A percentile compares a stretch with the other conserved stretches of the same genome.
phyloP scores from a whole-genome alignment of 2,888 invertebrate genomes.

The Hypselothyrea guttata region DNA sequence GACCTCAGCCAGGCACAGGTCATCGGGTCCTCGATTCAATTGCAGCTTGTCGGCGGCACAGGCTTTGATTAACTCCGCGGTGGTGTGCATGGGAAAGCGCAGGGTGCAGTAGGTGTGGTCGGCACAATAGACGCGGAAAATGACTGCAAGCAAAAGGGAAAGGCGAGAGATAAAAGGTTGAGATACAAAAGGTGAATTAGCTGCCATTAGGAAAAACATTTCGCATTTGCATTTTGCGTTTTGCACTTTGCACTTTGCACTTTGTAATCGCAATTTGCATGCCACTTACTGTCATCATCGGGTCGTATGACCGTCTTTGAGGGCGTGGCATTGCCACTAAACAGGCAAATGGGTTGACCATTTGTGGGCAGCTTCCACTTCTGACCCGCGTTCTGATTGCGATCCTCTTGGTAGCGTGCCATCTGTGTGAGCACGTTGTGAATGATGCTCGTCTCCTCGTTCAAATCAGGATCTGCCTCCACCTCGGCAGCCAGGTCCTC shows the following conservation, averaged over 20 bases:
- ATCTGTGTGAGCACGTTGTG: constrained; percentile 87
- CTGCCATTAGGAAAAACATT: not conserved
- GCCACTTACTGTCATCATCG: constrained; percentile 87
- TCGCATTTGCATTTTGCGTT: not conserved
- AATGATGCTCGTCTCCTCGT: constrained; percentile 87
- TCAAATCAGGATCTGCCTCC: constrained; percentile 86
- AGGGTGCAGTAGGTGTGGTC: constrained; percentile 92
- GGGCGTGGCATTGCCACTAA: constrained; percentile 84
- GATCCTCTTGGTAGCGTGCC: constrained; percentile 85
- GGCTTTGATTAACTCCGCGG: constrained; percentile 88
- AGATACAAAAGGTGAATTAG: too few relatives aligned
- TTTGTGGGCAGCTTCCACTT: constrained; percentile 88
- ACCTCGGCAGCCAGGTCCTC: constrained; percentile 89
- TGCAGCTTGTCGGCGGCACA: constrained; percentile 89
- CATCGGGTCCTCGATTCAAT: constrained; percentile 85
- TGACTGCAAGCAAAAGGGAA: constrained; percentile 84
- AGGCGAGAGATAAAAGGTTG: too few relatives aligned
- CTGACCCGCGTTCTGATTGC: constrained; percentile 85
- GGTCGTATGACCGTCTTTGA: constrained; percentile 85
- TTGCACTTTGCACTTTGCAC: not conserved
- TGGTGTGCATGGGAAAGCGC: constrained; percentile 87
- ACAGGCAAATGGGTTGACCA: constrained; percentile 87
- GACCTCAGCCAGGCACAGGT: constrained; percentile 88
- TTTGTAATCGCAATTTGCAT: not conserved
- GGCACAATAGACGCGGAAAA: constrained; percentile 90